Evolutionary conservation across 1,140 invertebrate genomes (phyloP).

Genomic region (Elysia chlorotica): DNA sequence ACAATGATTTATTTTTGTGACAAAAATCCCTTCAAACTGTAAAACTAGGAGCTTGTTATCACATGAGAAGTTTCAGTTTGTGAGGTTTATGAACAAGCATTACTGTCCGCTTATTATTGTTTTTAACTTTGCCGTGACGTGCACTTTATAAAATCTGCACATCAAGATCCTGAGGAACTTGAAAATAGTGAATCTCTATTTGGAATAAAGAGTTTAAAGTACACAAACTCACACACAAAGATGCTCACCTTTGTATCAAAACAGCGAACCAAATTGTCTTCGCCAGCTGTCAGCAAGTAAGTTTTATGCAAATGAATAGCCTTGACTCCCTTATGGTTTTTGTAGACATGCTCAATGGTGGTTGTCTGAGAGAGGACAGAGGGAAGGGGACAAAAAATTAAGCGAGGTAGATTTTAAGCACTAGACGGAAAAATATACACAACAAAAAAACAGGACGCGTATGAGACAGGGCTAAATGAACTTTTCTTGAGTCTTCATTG

Average conservation of each 20-base stretch:
- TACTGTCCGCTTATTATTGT: background rate
- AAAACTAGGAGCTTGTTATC: too few species aligned
- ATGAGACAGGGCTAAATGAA: background rate
- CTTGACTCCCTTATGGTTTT: slow-evolving; percentile 4
- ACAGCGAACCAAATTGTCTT: slow-evolving; percentile 9
- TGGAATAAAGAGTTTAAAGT: background rate
- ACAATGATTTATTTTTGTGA: background rate
- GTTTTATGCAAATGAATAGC: background rate
- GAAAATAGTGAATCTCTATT: background rate
- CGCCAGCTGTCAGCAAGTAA: background rate
- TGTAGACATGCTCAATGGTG: background rate
- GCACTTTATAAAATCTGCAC: too few species aligned
- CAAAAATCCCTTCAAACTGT: background rate
- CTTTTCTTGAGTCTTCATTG: background rate
- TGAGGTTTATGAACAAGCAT: background rate
- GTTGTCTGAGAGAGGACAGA: background rate
- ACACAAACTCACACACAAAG: background rate
- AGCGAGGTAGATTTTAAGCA: background rate
- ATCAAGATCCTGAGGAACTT: background rate
- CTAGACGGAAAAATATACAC: background rate
- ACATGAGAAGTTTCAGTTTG: too few species aligned
- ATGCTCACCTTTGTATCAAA: slow-evolving; percentile 6
- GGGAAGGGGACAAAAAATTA: too few species aligned
- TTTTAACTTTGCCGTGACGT: too few species aligned
- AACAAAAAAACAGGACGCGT: too few species aligned